Evolutionary conservation across 2,888 invertebrate genomes (phyloP).

Genomic region (Mesorhabditis belari): DNA sequence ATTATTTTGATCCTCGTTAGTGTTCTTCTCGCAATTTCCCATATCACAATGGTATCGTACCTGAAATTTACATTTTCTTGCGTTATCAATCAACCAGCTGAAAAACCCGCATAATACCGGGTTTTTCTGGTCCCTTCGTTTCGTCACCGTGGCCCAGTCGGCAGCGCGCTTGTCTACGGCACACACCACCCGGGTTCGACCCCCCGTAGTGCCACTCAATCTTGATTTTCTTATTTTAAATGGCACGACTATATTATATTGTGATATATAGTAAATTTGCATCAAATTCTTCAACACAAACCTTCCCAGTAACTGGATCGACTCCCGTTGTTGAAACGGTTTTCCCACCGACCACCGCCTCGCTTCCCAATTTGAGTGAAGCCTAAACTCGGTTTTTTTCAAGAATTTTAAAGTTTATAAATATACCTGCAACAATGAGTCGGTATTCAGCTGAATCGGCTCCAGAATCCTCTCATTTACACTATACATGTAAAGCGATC

Average conservation of each 20-base stretch:
- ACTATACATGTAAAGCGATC: conserved; percentile 71
- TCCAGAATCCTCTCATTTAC: conserved; percentile 61
- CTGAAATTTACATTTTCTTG: conserved; percentile 13
- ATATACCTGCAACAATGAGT: conserved; percentile 68
- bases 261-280: background rate
- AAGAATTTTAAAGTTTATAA: background rate
- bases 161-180: too few species aligned
- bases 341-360: conserved; percentile 67
- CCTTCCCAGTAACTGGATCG: conserved; percentile 67
- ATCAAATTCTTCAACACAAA: conserved; percentile 6
- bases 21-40: conserved; percentile 18
- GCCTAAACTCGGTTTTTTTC: conserved; percentile 8
- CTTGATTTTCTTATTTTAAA: too few species aligned
- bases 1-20: conserved; percentile 4
- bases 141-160: too few species aligned
- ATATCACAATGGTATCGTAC: conserved; percentile 30
- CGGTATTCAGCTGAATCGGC: conserved; percentile 77
- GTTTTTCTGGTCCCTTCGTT: too few species aligned
- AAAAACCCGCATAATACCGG: too few species aligned
- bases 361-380: conserved; percentile 66
- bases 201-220: too few species aligned
- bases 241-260: too few species aligned
- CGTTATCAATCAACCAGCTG: too few species aligned
- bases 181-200: too few species aligned
- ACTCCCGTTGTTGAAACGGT: conserved; percentile 79